Base-by-base conservation (phyloP, 1,140 invertebrate species). In the Trypoxylus dichotomus region DNA sequence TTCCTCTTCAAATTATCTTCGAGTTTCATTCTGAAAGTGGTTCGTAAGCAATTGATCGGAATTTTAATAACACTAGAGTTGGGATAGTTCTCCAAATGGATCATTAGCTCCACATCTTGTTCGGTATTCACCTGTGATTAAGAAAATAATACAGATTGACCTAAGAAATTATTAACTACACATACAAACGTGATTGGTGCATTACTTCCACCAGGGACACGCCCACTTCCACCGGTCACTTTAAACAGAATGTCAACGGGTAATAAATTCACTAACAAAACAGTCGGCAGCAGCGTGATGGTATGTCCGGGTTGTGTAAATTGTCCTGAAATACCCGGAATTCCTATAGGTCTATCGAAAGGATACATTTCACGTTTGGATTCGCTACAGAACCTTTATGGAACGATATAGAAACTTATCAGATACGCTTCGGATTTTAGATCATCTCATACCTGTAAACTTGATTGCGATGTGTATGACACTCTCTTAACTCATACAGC, bases 71-170 rank as follows among this genome's bases (percentile, higher is more conserved):
- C 85, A 3, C 88, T 89, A 76, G 92, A 92, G 21, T 91, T 91
- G 89, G 15, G 90, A 87, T 96, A 97, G 77, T 95, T 95, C 83
- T 98, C 96, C 73, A 97, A 85, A 47, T 91, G 90, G 63, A 97
- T 90, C 75, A 88, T 89, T 37, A 97, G 87, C 81, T 94, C 91
- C 3, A 97, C 85, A 1, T 89, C 86, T 77, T 93, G 89, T 21
- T 90, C 91, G 0, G 93, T 86, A 86, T 96, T 91, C 47, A 94
- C 89, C 83, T 84, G 80, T 19, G 10, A n/a, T 27, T 13, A 27
- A 29, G 24, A 27, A 1, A 24, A 71, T 6, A 24, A 25, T 19
- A 19, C 6, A 37, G 41, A 73, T 27, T 13, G 37, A 32, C 24
- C 7, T 63, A 8, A 63, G 13, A 8, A 32, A 73, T 5, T 2